Evolutionary conservation across 2,113 vertebrate species (phyloP).

Genomic region (Neodontobutis hainanensis): DNA sequence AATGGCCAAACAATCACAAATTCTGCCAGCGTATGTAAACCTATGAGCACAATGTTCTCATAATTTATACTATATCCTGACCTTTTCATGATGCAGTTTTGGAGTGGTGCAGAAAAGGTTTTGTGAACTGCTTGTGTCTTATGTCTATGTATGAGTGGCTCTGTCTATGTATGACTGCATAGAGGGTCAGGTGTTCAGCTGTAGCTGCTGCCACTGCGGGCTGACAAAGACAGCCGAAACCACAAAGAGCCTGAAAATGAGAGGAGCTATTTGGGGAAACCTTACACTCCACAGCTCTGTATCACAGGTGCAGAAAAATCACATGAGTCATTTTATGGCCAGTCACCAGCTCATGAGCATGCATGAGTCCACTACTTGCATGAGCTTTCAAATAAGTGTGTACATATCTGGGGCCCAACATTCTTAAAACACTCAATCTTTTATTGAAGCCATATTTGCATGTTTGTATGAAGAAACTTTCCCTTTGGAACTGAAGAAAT

Average conservation of each 20-base stretch:
- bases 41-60: too few species aligned
- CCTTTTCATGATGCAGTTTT: not conserved
- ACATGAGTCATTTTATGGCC: conserved; percentile 51
- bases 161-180: conserved; percentile 9
- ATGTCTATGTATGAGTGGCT: conserved; percentile 2
- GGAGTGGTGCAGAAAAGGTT: not conserved
- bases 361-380: conserved; percentile 12
- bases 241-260: conserved; percentile 66
- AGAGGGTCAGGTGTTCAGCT: conserved; percentile 57
- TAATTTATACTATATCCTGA: not conserved
- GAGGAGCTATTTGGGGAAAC: conserved; percentile 64
- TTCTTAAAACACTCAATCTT: not conserved
- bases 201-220: conserved; percentile 58
- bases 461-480: conserved; percentile 58
- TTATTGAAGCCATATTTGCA: conserved; percentile 50
- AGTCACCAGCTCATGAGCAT: conserved; percentile 45
- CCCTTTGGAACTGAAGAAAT: conserved; percentile 55
- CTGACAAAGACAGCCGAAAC: conserved; percentile 63
- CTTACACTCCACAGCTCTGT: conserved; percentile 42
- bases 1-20: too few species aligned
- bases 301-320: conserved; percentile 48
- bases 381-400: conserved; percentile 8
- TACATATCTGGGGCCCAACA: not conserved
- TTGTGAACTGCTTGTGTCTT: not conserved
- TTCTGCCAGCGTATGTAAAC: too few species aligned